Conservation (phyloP, 2,113 vertebrate species). For the Paradoxurus hermaphroditus region DNA sequence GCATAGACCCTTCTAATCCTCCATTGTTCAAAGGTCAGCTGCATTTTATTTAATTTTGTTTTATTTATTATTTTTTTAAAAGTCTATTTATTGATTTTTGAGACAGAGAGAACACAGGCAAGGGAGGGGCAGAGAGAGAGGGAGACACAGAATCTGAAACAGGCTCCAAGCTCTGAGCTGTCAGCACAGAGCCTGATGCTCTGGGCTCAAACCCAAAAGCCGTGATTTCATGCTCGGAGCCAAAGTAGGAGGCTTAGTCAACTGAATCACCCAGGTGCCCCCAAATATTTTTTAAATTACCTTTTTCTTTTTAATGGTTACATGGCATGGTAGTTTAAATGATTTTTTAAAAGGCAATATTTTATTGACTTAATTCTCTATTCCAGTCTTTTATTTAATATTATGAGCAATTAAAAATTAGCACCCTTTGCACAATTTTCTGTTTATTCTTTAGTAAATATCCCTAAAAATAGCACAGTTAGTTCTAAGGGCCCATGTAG, state of each 20-base stretch:
- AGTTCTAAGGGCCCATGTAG: background rate
- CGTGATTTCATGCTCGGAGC: no score
- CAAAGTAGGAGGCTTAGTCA: no score
- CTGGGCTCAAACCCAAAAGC: no score
- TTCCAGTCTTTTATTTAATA: background rate
- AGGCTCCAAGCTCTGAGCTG: no score
- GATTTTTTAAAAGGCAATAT: background rate
- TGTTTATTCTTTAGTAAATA: background rate
- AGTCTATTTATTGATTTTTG: no score
- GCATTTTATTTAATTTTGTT: background rate
- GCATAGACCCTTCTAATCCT: background rate
- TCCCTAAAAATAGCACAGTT: background rate
- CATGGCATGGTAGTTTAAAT: background rate
- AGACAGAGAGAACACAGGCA: no score
- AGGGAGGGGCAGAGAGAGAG: no score
- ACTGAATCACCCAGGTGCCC: no score
- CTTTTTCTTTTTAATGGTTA: background rate
- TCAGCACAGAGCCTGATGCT: no score
- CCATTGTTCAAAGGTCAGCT: background rate
- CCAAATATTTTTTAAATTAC: background rate
- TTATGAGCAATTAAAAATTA: background rate
- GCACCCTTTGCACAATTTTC: background rate
- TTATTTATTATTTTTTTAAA: no score
- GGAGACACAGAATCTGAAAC: no score
- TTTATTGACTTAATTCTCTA: background rate